Base-by-base conservation (phyloP, 1,140 invertebrate genomes). In the Tetragnatha versicolor region DNA sequence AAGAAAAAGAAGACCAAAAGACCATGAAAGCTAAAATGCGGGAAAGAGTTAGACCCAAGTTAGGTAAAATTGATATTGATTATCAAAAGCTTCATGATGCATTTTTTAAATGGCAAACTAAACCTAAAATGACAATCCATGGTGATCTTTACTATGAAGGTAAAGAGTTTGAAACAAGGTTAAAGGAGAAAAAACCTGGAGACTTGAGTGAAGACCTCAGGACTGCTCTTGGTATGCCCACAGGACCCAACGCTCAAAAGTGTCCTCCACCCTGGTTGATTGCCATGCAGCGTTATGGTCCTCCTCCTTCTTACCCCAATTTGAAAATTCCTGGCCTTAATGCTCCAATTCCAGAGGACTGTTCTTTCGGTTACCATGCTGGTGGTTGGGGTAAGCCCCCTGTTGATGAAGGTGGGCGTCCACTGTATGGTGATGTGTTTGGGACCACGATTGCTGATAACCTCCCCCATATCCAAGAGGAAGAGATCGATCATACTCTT, bases 351-450 rank as follows among this genome's bases (percentile, higher is more conserved):
- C 96, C 96, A 1, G 95, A 99, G 82, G 93, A 94, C 7, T 99
- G 97, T 85, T 94, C 95, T 0, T 99, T 99, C 87, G 98, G 98
- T 33, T 99, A 99, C 86, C 98, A 99, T 89, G 97, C 97, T 2
- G 97, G 95, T 45, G 97, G 97, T 58, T 99, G 97, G 97, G 97
- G 98, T 66, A 99, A 99, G 87, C 98, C 98, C n/a, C 98, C 98
- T 1, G 98, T 99, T 0, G 98, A 99, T 88, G 97, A 99, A 87
- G 92, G 91, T 81, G 98, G 98, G 20, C 93, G 97, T 86, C 98
- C 98, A 0, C 87, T 99, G 0, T 99, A 99, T 86, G 98, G 98
- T 9, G 98, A 99, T 88, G 98, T 99, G 0, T 99, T 99, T 86
- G 98, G 97, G 53, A 82, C 83, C 10, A 80, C 66, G 22, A 58